These are phyloP conservation scores for Argopecten irradians DNA, from an alignment of 1,140 invertebrate species.

Conservation along the genomic window DNA sequence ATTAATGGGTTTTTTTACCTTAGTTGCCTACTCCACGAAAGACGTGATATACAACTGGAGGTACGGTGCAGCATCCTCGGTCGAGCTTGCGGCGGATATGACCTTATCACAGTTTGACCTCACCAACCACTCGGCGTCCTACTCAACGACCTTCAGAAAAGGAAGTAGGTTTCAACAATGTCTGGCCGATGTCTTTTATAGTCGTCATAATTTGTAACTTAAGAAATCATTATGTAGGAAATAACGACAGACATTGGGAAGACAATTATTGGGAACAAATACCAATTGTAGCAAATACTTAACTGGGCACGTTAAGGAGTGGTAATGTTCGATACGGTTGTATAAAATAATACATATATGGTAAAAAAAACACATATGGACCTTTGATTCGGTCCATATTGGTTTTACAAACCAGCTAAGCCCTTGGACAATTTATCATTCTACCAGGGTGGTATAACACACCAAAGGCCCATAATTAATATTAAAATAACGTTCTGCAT, in stretches of 20 bases:
- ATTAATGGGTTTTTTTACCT: constrained; percentile 43
- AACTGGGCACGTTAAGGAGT: no score
- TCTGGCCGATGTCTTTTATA: neutral
- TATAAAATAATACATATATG: no score
- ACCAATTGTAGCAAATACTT: no score
- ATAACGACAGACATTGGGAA: neutral
- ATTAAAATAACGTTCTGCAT: no score
- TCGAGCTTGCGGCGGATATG: constrained; percentile 71
- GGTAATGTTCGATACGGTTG: no score
- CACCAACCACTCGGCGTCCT: constrained; percentile 70
- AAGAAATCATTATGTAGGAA: neutral
- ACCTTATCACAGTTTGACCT: constrained; percentile 78
- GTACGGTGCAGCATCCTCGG: constrained; percentile 56
- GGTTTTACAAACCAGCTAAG: no score
- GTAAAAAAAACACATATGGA: no score
- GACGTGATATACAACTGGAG: constrained; percentile 77
- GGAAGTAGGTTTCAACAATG: constrained; percentile 70
- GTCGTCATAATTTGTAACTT: neutral
- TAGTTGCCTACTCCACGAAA: constrained; percentile 76
- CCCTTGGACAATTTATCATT: no score
- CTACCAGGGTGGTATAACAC: no score
- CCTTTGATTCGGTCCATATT: no score
- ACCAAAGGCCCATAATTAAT: no score
- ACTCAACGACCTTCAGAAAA: constrained; percentile 70
- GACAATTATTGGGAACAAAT: no score